Evolutionary conservation across 2,797 vertebrate genomes (phyloP).

Genomic region (Oophaga sylvatica): DNA sequence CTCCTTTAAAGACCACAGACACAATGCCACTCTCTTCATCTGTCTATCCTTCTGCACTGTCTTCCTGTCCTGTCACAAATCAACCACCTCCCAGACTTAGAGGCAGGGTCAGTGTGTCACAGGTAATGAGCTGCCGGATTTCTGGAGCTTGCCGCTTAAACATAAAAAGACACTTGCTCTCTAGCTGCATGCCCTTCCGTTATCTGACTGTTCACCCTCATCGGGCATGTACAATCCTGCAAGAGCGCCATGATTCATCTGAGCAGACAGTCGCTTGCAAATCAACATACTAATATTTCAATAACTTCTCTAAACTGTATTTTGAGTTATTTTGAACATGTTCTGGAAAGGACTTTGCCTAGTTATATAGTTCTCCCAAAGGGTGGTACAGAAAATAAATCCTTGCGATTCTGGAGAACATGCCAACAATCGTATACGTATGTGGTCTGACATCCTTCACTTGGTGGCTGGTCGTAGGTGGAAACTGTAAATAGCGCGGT

Average conservation of each 20-base stretch:
- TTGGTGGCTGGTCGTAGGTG: neutral
- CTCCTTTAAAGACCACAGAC: conserved; percentile 71
- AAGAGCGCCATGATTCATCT: neutral
- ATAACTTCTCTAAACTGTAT: neutral
- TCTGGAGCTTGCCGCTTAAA: conserved; percentile 48
- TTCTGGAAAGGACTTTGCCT: neutral
- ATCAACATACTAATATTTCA: neutral
- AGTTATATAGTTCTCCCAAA: neutral
- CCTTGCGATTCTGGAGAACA: neutral
- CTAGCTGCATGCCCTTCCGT: conserved; percentile 42
- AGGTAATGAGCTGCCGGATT: conserved; percentile 71
- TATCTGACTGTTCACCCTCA: neutral
- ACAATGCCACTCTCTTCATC: conserved; percentile 69
- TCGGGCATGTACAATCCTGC: conserved; percentile 25
- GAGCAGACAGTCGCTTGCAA: neutral
- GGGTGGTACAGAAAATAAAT: neutral
- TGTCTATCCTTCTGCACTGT: conserved; percentile 70
- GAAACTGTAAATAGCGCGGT: neutral
- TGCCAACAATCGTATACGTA: neutral
- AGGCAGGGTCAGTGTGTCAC: conserved; percentile 70
- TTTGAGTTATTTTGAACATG: neutral
- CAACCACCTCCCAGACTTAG: conserved; percentile 71
- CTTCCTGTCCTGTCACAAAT: conserved; percentile 71
- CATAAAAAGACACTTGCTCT: neutral
- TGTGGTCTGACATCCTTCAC: neutral